Base-by-base conservation (phyloP, 2,888 invertebrate genomes). In the Diploptera punctata region DNA sequence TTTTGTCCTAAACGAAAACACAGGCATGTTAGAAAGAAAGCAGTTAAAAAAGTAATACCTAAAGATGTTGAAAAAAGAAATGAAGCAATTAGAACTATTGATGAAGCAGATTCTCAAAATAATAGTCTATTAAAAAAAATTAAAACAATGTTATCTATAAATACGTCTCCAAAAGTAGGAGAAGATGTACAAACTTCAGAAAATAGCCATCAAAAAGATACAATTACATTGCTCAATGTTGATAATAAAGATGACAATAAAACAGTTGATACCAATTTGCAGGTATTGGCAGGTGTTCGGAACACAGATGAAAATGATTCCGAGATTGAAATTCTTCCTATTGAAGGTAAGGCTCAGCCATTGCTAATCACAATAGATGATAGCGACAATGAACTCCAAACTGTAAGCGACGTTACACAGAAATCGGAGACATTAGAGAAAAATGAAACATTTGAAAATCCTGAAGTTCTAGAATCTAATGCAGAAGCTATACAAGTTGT, bases 291-390 rank as follows among this genome's bases (percentile, higher is more conserved):
- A n/a, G n/a, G n/a, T n/a, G n/a, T n/a, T n/a, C n/a, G n/a, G n/a
- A n/a, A n/a, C n/a, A n/a, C n/a, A n/a, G n/a, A 57, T 62, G 9
- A 7, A 13, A 13, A 19, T 13, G 0, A 65, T 43, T 19, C n/a
- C n/a, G n/a, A 52, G 3, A 21, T 62, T 38, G 24, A 21, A 10
- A 19, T 43, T 19, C 2, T 62, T 16, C 21, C 19, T 21, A 13
- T 7, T 16, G 31, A 10, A 9, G 16, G n/a, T 10, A 38, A 57
- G 21, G 16, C 2, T 4, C 26, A 52, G 38, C 68, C 68, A 33
- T 16, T 49, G n/a, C 24, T 68, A 33, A 68, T 68, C 10, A 68
- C 68, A 21, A 31, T 68, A 21, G 68, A 68, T 26, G 68, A 68
- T 21, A 68, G 38, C 21, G 68, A 68, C 33, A 38, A 9, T 33